phyloP scores from a whole-genome alignment of 1,140 invertebrate species.

The Colletes latitarsis region DNA sequence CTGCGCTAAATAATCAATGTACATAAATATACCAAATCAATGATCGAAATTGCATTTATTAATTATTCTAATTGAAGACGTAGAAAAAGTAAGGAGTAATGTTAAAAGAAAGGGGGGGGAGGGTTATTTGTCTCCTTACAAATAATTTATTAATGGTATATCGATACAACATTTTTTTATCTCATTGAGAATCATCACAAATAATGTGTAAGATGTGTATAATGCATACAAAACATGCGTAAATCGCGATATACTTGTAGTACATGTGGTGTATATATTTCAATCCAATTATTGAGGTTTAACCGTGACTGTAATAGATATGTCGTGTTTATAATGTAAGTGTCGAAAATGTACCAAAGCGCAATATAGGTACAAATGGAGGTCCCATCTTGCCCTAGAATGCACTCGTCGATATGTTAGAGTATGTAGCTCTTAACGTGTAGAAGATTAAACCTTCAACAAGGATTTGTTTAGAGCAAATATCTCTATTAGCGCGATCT shows the following conservation, averaged over 20 bases:
- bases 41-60: conserved; percentile 15
- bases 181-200: conserved; percentile 60
- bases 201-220: conserved; percentile 67
- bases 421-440: conserved; percentile 24
- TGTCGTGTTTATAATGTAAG: conserved; percentile 49
- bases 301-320: conserved; percentile 53
- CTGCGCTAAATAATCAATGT: conserved; percentile 47
- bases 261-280: conserved; percentile 31
- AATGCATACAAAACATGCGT: conserved; percentile 64
- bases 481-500: not conserved
- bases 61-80: not conserved
- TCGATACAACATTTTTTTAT: conserved; percentile 57
- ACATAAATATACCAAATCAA: conserved; percentile 63
- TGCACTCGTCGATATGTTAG: conserved; percentile 26
- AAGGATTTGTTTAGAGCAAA: conserved; percentile 1
- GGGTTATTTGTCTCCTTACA: conserved; percentile 51
- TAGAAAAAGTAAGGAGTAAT: not conserved
- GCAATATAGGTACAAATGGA: conserved; percentile 28
- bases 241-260: conserved; percentile 30
- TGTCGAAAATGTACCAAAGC: conserved; percentile 34
- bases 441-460: conserved; percentile 25
- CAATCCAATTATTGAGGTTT: conserved; percentile 29
- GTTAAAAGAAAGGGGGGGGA: not conserved
- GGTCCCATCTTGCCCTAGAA: conserved; percentile 10
- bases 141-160: conserved; percentile 70